Conservation (phyloP, 2,888 invertebrate species). For the Campoletis raptor region DNA sequence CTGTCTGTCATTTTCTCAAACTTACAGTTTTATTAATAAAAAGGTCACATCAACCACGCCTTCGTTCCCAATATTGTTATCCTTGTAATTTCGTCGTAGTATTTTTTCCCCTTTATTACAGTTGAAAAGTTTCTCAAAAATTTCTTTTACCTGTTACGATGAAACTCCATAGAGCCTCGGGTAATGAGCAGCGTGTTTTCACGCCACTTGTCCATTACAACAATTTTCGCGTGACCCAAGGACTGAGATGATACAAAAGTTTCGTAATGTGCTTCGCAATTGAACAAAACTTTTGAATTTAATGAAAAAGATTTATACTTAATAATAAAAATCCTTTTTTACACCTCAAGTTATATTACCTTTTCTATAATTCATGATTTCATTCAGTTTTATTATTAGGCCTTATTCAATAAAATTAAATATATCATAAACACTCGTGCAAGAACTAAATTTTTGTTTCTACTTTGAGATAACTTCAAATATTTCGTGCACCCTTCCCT, state of each 20-base stretch:
- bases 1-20: background rate
- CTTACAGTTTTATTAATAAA: background rate
- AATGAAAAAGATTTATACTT: constrained; percentile 15
- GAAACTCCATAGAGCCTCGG: background rate
- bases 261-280: constrained; percentile 8
- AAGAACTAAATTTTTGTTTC: background rate
- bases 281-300: constrained; percentile 6
- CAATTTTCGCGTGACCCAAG: constrained; percentile 41
- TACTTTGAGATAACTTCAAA: background rate
- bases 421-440: background rate
- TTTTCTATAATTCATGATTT: background rate
- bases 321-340: background rate
- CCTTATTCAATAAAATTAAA: background rate
- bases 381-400: background rate
- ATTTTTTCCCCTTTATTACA: background rate
- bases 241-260: background rate
- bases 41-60: background rate
- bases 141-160: background rate
- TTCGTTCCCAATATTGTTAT: background rate
- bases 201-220: constrained; percentile 56
- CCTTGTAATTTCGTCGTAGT: background rate
- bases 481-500: background rate
- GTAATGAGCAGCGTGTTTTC: constrained; percentile 37
- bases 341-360: background rate
- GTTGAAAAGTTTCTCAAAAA: background rate